Evolutionary conservation across 2,888 invertebrate genomes (phyloP).

Genomic region (Capitulum mitella): DNA sequence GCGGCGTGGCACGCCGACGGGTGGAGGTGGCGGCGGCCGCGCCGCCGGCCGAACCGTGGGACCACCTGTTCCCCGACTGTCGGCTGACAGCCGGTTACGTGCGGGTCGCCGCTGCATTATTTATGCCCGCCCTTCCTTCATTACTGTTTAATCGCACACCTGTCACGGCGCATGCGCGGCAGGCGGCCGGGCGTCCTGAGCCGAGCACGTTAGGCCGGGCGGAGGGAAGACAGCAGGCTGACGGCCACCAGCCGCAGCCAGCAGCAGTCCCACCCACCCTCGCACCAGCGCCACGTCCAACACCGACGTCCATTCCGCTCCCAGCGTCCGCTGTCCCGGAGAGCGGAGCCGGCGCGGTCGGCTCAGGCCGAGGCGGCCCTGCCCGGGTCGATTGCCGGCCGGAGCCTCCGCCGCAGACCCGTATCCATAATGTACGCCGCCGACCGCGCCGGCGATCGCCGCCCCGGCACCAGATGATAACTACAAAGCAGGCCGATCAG

Average conservation of each 20-base stretch:
- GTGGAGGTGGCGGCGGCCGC: background rate
- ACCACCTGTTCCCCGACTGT: background rate
- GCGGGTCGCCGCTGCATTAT: background rate
- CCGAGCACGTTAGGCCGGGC: too few relatives aligned
- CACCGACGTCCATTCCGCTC: too few relatives aligned
- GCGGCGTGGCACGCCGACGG: background rate
- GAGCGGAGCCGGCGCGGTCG: too few relatives aligned
- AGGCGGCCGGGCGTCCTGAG: background rate
- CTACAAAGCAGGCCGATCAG: background rate
- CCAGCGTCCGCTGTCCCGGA: too few relatives aligned
- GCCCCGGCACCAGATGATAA: background rate
- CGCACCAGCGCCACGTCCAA: too few relatives aligned
- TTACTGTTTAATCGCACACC: background rate
- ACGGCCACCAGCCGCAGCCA: too few relatives aligned
- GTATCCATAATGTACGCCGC: background rate
- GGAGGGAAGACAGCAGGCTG: too few relatives aligned
- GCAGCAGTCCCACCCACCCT: too few relatives aligned
- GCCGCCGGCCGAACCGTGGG: background rate
- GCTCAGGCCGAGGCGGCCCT: too few relatives aligned
- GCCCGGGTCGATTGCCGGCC: too few relatives aligned
- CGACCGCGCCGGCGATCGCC: too few relatives aligned
- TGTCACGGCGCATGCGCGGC: background rate
- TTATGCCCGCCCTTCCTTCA: background rate
- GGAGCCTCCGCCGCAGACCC: too few relatives aligned
- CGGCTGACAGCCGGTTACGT: background rate